A percentile compares a stretch with the other conserved stretches of the same genome.
phyloP scores from a whole-genome alignment of 2,113 vertebrate genomes.

The Pteruthius melanotis region DNA sequence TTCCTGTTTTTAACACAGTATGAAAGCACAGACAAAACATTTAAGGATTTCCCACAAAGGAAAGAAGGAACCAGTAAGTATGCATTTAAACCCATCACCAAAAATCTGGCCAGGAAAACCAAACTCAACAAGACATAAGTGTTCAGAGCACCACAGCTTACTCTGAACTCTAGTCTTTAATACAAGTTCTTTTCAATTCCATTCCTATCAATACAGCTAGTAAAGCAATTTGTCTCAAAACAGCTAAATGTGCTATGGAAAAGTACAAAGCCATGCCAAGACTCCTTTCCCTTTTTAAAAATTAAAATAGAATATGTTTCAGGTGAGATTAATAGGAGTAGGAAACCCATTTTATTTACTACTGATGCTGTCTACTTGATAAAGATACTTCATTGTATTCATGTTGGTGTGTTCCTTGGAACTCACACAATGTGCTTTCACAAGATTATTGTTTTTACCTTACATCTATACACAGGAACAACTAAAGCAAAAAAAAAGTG shows the following conservation, averaged over 20 bases:
- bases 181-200: not conserved
- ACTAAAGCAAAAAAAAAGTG: not conserved
- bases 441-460: not conserved
- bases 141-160: not conserved
- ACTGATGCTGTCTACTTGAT: not conserved
- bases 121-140: not conserved
- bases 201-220: not conserved
- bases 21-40: not conserved
- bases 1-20: not conserved
- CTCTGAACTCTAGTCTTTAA: not conserved
- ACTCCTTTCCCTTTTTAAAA: not conserved
- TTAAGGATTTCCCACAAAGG: not conserved
- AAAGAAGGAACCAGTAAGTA: not conserved
- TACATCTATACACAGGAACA: not conserved
- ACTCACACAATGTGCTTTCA: not conserved
- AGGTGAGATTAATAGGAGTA: not conserved
- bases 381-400: not conserved
- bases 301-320: not conserved
- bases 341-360: not conserved
- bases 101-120: not conserved
- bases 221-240: not conserved
- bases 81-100: not conserved
- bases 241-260: not conserved
- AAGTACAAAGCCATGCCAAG: not conserved
- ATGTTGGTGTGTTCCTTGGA: not conserved